Evolutionary conservation across 2,113 vertebrate genomes (phyloP).

Genomic region (Barbus barbus): DNA sequence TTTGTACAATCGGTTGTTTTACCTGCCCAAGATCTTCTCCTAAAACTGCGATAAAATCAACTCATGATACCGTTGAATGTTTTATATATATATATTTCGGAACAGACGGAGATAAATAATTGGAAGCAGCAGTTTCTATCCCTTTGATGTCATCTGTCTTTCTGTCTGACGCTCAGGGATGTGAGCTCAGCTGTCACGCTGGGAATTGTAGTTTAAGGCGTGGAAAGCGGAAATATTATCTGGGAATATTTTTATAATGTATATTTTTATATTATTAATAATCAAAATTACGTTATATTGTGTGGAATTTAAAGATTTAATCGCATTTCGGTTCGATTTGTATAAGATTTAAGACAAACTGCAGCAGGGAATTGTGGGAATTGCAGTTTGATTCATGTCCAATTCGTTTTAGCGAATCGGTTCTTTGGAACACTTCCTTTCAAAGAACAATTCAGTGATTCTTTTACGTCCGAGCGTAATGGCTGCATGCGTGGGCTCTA

Average conservation of each 20-base stretch:
- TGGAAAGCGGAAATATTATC: background rate
- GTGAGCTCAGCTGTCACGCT: background rate
- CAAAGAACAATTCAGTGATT: background rate
- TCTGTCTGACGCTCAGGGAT: background rate
- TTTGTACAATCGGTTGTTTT: background rate
- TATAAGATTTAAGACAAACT: background rate
- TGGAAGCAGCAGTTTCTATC: background rate
- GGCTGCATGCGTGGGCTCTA: too few relatives aligned
- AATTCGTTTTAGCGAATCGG: background rate
- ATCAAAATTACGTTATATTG: background rate
- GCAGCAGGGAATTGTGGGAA: conserved; percentile 44
- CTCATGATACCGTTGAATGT: conserved; percentile 40
- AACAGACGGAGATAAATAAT: conserved; percentile 4
- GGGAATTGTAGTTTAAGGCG: conserved; percentile 47
- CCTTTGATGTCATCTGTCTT: conserved; percentile 9
- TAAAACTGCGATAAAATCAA: conserved; percentile 28
- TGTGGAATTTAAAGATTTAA: background rate
- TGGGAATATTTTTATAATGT: background rate
- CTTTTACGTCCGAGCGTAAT: background rate
- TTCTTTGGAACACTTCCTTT: background rate
- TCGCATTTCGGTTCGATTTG: background rate
- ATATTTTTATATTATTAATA: background rate
- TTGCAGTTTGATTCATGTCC: background rate
- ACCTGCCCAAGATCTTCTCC: conserved; percentile 31
- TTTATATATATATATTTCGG: background rate